Evolutionary conservation across 2,888 invertebrate species (phyloP).

Genomic region (Hydroisotoma schaefferi): DNA sequence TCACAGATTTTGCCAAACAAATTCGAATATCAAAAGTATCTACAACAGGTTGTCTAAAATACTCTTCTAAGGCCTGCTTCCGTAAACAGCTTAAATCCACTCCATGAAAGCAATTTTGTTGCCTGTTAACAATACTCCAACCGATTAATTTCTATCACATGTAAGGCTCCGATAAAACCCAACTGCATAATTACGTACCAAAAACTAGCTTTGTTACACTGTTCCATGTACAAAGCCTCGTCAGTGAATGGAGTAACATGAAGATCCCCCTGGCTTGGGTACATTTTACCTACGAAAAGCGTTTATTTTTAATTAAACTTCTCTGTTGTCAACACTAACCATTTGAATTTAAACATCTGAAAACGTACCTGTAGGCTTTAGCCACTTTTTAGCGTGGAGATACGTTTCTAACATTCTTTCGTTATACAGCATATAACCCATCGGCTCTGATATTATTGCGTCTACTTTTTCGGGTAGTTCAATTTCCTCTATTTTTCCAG

Average conservation of each 20-base stretch:
- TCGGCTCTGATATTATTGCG: constrained; percentile 96
- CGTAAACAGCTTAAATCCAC: constrained; percentile 89
- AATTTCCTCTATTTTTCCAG: constrained; percentile 98
- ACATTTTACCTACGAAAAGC: constrained; percentile 83
- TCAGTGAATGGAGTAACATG: constrained; percentile 98
- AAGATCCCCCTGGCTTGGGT: constrained; percentile 91
- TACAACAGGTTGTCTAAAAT: constrained; percentile 96
- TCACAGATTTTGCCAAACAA: constrained; percentile 88
- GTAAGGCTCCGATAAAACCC: too few species aligned
- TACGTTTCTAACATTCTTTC: constrained; percentile 99
- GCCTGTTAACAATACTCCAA: constrained; percentile 55
- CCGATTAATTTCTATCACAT: too few species aligned
- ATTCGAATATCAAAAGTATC: constrained; percentile 98
- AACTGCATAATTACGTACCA: constrained; percentile 64
- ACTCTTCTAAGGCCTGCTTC: constrained; percentile 91
- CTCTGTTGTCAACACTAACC: constrained; percentile 1
- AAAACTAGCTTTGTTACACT: constrained; percentile 97
- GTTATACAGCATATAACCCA: constrained; percentile 99
- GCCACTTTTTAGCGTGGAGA: constrained; percentile 97
- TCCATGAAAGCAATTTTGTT: constrained; percentile 95
- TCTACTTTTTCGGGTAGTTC: constrained; percentile 92
- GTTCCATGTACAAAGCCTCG: constrained; percentile 95
- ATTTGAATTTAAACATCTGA: not conserved
- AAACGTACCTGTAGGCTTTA: constrained; percentile 66
- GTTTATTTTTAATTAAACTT: not conserved